Evolutionary conservation across 2,797 vertebrate genomes (phyloP), one percentile per base, ranked within the genome.

Genomic region (Anabas testudineus): DNA sequence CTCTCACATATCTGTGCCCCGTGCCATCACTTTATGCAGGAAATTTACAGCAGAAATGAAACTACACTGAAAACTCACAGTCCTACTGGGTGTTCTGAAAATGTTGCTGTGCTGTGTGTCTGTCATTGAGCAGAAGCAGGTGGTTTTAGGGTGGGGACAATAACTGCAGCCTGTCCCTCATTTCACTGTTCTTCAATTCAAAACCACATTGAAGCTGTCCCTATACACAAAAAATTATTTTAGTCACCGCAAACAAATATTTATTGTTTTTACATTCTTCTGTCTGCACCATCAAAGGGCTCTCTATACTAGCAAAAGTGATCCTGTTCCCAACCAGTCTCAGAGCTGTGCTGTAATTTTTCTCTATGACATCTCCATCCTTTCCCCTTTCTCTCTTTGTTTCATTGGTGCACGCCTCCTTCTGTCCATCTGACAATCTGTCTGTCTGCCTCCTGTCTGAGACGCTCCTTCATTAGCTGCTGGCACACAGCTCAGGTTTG

Each of bases 181-280:
- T 74, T 47, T 84, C 83, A 87, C 90, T 88, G 85, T 85, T 84
- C 79, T 76, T 66, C 22, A 24, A 59, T 42, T n/a, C 39, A 14
- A 22, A 61, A 54, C 42, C 32, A 68, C 42, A 63, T n/a, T 70
- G 39, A 76, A 4, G 37, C 7, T 26, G 13, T 43, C 15, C 1
- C 7, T 37, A 1, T 39, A 46, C 34, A 47, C n/a, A n/a, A n/a
- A 60, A 69, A 80, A 64, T 7, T 15, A 15, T 52, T 58, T 32
- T n/a, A 63, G 47, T 61, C 24, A 68, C 8, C n/a, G 55, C 10
- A 39, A 66, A 56, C 34, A 36, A 65, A 64, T 9, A 47, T 74
- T 30, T 58, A 19, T 21, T 49, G 30, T 13, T 60, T 39, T 54
- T 28, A 3, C 28, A 53, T 16, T 21, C 1, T 41, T 45, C 2